Evolutionary conservation across 2,797 vertebrate species (phyloP), one percentile per base, ranked within the genome.

Genomic region (Ceyx erithaca): DNA sequence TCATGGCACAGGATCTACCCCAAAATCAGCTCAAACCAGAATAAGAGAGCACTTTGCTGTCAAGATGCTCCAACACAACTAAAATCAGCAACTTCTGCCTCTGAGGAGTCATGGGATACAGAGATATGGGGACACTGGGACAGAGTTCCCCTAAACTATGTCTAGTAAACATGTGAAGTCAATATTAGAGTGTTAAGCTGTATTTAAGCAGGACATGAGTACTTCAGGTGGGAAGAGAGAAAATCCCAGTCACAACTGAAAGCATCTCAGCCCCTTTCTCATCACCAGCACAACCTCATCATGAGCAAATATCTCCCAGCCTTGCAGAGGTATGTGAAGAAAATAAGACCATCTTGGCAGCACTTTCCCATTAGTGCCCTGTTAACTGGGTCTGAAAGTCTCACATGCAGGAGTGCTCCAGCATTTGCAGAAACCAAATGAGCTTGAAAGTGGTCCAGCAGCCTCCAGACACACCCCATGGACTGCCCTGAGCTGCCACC

Each of bases 171-270:
- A 6, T 16, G 33, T 67, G 43, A 58, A 80, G 41, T 2, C 14
- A 5, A 0, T 2, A 1, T 33, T 7, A 1, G 20, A 5, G 7
- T 0, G 7, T 48, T 23, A 18, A 57, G 62, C 8, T 10, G 18
- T 11, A 14, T 8, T 48, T 15, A 30, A 79, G 23, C 37, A 58
- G 9, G 52, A 8, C 17, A 13, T 0, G 1, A 63, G 41, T 41
- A 45, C 73, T 81, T 79, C 3, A 12, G 49, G 5, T 26, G 54
- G 28, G 23, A 77, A 69, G 30, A 43, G 40, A 23, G 19, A 15
- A 20, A 69, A 30, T 28, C 37, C 40, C 35, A 30, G 28, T 26
- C 5, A 1, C 25, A 26, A 2, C 45, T 35, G 17, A 30, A 18
- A 70, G 14, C 57, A 66, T 30, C 76, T 62, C 76, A 66, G 17